Evolutionary conservation across 1,140 invertebrate genomes (phyloP).

Genomic region (Trichonephila inaurata): DNA sequence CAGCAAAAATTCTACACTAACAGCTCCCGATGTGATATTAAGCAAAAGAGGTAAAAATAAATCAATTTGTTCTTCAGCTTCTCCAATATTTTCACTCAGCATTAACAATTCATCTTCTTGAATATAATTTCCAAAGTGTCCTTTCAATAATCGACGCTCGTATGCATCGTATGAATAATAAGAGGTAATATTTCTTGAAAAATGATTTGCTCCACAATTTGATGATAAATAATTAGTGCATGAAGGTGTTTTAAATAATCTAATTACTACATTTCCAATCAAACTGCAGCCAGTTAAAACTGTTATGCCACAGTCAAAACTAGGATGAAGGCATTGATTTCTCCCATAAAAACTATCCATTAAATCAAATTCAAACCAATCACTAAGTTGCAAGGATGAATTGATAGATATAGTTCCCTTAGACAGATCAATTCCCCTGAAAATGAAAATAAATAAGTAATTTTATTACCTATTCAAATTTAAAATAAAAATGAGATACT

Average conservation of each 20-base stretch:
- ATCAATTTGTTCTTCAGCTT: constrained; percentile 26
- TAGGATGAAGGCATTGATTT: not conserved
- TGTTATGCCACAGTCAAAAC: constrained; percentile 9
- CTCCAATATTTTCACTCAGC: not conserved
- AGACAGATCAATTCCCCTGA: not conserved
- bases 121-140: constrained; percentile 11
- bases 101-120: not conserved
- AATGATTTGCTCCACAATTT: not conserved
- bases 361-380: constrained; percentile 63
- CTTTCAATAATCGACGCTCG: not conserved
- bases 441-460: not conserved
- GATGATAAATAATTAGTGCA: not conserved
- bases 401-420: not conserved
- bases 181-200: not conserved
- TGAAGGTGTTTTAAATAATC: not conserved
- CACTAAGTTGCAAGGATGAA: not conserved
- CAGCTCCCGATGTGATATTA: constrained; percentile 32
- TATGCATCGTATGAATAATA: not conserved
- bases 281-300: constrained; percentile 6
- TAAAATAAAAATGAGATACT: too few relatives aligned
- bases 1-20: constrained; percentile 55
- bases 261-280: constrained; percentile 15
- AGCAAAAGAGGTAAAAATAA: not conserved
- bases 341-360: constrained; percentile 4
- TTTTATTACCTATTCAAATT: too few relatives aligned